These are phyloP conservation scores for Uromys caudimaculatus DNA, from an alignment of 2,797 vertebrate genomes.

Conservation along the genomic window DNA sequence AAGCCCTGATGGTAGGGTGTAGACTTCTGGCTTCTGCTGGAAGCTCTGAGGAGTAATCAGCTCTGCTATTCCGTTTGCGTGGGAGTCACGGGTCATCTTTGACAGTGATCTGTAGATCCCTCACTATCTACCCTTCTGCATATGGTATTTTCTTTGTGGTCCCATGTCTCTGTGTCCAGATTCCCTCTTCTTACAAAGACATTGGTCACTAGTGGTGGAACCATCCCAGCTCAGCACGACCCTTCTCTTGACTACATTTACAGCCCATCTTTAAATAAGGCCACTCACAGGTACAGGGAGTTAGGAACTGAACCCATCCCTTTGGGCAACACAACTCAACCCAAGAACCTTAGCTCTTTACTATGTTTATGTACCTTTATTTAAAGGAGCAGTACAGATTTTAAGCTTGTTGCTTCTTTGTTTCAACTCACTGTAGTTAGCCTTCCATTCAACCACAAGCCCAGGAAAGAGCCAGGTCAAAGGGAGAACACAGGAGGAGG, in stretches of 20 bases:
- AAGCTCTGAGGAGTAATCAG: not conserved
- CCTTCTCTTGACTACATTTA: not conserved
- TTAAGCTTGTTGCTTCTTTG: not conserved
- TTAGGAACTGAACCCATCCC: not conserved
- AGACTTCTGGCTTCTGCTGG: not conserved
- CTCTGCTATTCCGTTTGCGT: not conserved
- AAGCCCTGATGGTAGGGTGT: not conserved
- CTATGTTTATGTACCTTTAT: not conserved
- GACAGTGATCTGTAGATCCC: not conserved
- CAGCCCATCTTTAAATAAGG: conserved; percentile 1
- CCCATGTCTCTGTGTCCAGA: not conserved
- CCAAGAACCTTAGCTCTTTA: not conserved
- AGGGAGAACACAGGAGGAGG: not conserved
- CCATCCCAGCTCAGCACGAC: not conserved
- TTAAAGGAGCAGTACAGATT: not conserved
- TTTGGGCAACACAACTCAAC: not conserved
- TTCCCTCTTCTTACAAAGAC: not conserved
- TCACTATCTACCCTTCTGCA: not conserved
- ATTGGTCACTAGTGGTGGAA: not conserved
- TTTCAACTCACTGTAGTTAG: not conserved
- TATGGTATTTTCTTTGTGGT: not conserved
- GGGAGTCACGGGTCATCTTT: not conserved
- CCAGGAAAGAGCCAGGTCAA: not conserved
- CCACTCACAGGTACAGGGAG: not conserved
- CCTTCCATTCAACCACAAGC: not conserved